phyloP scores from a whole-genome alignment of 1,140 invertebrate species.

The Muscidifurax raptorellus region DNA sequence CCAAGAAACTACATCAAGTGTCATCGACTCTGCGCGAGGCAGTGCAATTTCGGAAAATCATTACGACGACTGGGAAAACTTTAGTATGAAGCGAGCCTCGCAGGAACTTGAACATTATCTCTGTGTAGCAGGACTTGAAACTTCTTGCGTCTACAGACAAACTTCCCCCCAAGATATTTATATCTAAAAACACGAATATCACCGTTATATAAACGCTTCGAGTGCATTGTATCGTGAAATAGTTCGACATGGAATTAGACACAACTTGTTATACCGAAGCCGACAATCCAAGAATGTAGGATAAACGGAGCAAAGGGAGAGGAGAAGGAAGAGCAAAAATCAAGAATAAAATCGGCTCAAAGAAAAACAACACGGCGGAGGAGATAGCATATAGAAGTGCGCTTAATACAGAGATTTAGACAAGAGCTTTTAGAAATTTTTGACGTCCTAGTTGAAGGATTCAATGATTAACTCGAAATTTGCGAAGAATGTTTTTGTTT shows the following conservation, averaged over 20 bases:
- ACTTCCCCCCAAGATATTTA: neutral
- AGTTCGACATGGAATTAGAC: constrained; percentile 31
- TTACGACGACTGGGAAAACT: neutral
- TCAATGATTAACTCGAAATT: neutral
- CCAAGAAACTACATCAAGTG: constrained; percentile 23
- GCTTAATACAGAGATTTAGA: constrained; percentile 1
- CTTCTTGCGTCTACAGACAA: neutral
- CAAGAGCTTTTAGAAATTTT: neutral
- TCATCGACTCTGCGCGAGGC: neutral
- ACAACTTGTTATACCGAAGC: constrained; percentile 5
- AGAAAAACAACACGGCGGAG: constrained; percentile 34
- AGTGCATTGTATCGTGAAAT: constrained; percentile 30
- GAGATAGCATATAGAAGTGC: constrained; percentile 38
- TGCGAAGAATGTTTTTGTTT: neutral
- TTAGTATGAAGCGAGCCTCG: neutral
- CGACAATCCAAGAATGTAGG: neutral
- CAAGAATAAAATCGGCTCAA: neutral
- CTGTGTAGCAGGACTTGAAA: constrained; percentile 2
- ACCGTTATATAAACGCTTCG: constrained; percentile 31
- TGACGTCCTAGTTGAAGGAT: neutral
- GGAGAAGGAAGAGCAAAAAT: neutral
- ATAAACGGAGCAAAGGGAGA: neutral
- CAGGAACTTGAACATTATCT: constrained; percentile 25
- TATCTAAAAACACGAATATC: constrained; percentile 28
- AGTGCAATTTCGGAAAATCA: constrained; percentile 2